Percentiles rank a stretch among this genome's conserved stretches.
Conservation (phyloP, 1,140 invertebrate genomes). For the Sesamia nonagrioides region DNA sequence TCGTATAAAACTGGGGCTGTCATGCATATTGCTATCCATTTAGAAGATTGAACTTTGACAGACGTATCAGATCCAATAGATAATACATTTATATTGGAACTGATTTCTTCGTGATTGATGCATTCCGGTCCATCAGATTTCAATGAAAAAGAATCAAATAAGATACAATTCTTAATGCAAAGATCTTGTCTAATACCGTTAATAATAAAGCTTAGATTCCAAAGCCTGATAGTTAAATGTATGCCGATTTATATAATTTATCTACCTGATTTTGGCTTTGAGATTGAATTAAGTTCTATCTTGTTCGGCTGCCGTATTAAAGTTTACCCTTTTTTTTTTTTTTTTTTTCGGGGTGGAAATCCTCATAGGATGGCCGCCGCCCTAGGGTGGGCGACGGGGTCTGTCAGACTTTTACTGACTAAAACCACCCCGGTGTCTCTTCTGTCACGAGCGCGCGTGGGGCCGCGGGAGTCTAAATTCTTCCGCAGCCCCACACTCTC, state of each 20-base stretch:
- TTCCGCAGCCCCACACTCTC: no score
- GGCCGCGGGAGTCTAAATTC: no score
- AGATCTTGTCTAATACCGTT: constrained; percentile 16
- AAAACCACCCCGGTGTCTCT: no score
- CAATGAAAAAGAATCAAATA: constrained; percentile 15
- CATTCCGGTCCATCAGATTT: constrained; percentile 29
- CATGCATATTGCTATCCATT: constrained; percentile 41
- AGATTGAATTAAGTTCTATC: constrained; percentile 32
- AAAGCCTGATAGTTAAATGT: constrained; percentile 16
- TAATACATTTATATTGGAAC: constrained; percentile 42
- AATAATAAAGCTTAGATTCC: constrained; percentile 22
- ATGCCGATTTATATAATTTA: constrained; percentile 38
- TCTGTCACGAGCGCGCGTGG: no score
- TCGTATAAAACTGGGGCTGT: constrained; percentile 12
- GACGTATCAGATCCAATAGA: constrained; percentile 24
- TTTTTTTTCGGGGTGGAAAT: no score
- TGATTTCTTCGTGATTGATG: constrained; percentile 37
- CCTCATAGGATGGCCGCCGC: no score
- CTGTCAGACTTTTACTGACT: no score
- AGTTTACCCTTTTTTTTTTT: no score
- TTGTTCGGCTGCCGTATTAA: constrained; percentile 30
- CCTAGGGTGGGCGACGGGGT: no score
- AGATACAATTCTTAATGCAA: constrained; percentile 33
- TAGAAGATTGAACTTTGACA: constrained; percentile 45
- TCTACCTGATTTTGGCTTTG: constrained; percentile 24